Evolutionary conservation across 2,113 vertebrate genomes (phyloP).

Genomic region (Rhinogobius similis): DNA sequence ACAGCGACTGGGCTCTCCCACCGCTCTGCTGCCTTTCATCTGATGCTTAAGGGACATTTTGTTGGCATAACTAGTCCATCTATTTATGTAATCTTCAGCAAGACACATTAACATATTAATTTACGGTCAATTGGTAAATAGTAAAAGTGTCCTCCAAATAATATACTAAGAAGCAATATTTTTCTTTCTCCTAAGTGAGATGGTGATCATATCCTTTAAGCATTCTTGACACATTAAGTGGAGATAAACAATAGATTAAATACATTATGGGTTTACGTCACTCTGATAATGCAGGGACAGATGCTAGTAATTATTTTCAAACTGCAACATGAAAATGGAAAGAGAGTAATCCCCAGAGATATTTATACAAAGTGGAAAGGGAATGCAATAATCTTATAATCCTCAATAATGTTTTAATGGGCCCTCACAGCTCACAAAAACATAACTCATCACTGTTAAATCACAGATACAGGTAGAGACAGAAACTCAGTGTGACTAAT

Average conservation of each 20-base stretch:
- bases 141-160: background rate
- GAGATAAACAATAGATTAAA: constrained; percentile 18
- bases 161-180: background rate
- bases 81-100: constrained; percentile 25
- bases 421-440: constrained; percentile 63
- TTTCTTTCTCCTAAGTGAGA: background rate
- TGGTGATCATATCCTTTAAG: background rate
- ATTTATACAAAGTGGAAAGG: constrained; percentile 44
- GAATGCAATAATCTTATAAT: constrained; percentile 63
- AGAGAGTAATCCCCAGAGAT: constrained; percentile 61
- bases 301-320: constrained; percentile 52
- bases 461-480: constrained; percentile 43
- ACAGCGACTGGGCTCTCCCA: constrained; percentile 59
- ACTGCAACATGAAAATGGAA: constrained; percentile 45
- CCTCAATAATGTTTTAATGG: constrained; percentile 65
- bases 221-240: constrained; percentile 33
- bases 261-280: constrained; percentile 19
- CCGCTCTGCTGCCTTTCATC: constrained; percentile 44
- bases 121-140: background rate
- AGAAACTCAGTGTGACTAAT: constrained; percentile 30
- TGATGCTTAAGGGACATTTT: constrained; percentile 25
- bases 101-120: constrained; percentile 3
- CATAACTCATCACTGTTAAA: constrained; percentile 56
- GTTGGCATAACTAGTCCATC: constrained; percentile 3
- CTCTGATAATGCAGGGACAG: constrained; percentile 7